These are phyloP conservation scores for Pavo muticus DNA, from an alignment of 2,113 vertebrate genomes.

Conservation along the genomic window DNA sequence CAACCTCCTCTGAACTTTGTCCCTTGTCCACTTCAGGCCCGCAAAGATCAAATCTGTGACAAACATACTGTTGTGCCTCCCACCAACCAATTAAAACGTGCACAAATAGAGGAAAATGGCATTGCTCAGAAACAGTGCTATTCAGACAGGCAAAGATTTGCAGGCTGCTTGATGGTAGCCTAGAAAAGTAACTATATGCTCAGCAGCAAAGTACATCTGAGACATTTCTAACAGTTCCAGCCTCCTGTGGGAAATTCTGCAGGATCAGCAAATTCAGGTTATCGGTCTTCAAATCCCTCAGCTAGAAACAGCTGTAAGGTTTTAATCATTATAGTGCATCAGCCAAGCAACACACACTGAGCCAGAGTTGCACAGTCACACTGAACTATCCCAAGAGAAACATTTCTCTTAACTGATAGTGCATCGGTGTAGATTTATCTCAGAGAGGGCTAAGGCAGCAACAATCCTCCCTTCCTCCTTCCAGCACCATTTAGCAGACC, in stretches of 20 bases:
- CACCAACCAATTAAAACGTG: background rate
- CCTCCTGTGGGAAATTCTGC: background rate
- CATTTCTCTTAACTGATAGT: background rate
- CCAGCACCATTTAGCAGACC: background rate
- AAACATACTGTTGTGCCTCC: background rate
- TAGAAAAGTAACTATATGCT: background rate
- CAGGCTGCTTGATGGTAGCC: background rate
- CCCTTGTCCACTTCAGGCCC: background rate
- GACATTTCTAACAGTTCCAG: background rate
- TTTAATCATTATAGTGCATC: background rate
- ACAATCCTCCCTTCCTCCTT: background rate
- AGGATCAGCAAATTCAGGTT: background rate
- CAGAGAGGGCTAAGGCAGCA: background rate
- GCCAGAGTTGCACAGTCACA: background rate
- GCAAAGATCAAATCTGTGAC: background rate
- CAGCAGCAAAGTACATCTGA: background rate
- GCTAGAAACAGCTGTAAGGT: background rate
- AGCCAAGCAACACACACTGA: background rate
- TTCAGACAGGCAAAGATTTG: background rate
- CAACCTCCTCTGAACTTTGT: background rate
- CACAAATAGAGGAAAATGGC: background rate
- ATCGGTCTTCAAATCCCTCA: background rate
- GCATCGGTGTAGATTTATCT: background rate
- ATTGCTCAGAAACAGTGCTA: background rate
- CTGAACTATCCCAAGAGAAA: fast-evolving